These are phyloP conservation scores for Dione vanillae DNA, from an alignment of 2,888 invertebrate genomes.

Conservation along the genomic window DNA sequence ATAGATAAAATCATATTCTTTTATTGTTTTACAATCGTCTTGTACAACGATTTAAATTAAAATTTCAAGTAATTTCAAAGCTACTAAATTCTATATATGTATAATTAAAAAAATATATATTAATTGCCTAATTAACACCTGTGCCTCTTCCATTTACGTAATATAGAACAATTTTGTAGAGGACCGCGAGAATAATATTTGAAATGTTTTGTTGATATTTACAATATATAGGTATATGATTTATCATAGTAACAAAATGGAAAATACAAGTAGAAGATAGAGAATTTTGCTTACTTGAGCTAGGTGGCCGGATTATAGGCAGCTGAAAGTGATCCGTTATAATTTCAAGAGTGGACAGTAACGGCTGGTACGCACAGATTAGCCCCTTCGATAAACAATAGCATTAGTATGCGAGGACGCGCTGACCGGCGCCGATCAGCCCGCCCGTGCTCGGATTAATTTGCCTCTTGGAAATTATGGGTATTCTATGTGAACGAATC, in stretches of 20 bases:
- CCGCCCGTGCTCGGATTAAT: constrained; percentile 82
- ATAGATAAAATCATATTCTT: too few relatives aligned
- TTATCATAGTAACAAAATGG: background rate
- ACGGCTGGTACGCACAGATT: constrained; percentile 83
- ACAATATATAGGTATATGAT: too few relatives aligned
- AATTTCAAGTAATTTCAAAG: too few relatives aligned
- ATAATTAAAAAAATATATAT: too few relatives aligned
- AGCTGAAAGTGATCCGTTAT: constrained; percentile 81
- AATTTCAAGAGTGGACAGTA: constrained; percentile 80
- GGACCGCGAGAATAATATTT: background rate
- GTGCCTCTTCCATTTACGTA: too few relatives aligned
- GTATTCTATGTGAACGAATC: constrained; percentile 61
- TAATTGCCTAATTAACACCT: too few relatives aligned
- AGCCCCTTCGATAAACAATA: constrained; percentile 84
- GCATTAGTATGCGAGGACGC: constrained; percentile 84
- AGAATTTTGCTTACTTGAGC: constrained; percentile 46
- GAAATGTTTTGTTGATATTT: background rate
- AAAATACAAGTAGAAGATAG: constrained; percentile 14
- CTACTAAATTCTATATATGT: too few relatives aligned
- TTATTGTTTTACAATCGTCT: too few relatives aligned
- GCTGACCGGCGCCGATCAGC: constrained; percentile 80
- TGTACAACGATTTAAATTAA: too few relatives aligned
- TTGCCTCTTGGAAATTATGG: constrained; percentile 81
- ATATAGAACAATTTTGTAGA: too few relatives aligned
- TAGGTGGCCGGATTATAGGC: constrained; percentile 71